A percentile compares a stretch with the other conserved stretches of the same genome.
Conservation (phyloP, 2,113 vertebrate genomes). For the Gasterosteus nipponicus region DNA sequence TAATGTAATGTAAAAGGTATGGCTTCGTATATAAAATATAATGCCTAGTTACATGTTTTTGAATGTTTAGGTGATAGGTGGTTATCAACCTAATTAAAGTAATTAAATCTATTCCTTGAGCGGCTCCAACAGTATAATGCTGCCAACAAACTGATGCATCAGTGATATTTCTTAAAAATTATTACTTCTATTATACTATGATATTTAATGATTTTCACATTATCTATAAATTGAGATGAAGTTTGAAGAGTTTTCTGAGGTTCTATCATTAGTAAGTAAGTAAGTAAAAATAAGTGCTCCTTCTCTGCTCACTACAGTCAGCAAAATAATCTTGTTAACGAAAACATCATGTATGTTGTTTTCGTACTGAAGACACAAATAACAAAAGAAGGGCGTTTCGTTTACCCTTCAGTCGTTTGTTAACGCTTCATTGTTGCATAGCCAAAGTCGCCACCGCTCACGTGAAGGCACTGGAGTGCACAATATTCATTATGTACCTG, state of each 20-base stretch:
- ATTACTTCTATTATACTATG: background rate
- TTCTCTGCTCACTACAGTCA: constrained; percentile 4
- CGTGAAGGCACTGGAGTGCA: constrained; percentile 44
- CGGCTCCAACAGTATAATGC: too few relatives aligned
- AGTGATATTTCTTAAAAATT: background rate
- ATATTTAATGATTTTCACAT: background rate
- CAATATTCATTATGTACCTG: constrained; percentile 40
- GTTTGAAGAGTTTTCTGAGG: background rate
- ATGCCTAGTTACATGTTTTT: background rate
- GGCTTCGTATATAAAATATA: background rate
- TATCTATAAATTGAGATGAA: background rate
- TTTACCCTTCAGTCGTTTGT: constrained; percentile 29
- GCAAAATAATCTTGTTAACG: background rate
- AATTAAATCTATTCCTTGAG: background rate
- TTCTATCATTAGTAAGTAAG: background rate
- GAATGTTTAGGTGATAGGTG: background rate
- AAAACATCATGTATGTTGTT: constrained; percentile 4
- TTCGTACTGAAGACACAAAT: constrained; percentile 6
- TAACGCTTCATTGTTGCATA: background rate
- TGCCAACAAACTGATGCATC: background rate
- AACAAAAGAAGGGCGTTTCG: constrained; percentile 12
- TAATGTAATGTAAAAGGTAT: background rate
- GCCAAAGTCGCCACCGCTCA: background rate
- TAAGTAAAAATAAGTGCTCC: too few relatives aligned
- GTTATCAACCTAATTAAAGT: background rate